phyloP scores from a whole-genome alignment of 1,140 invertebrate species.

The Zophobas morio region DNA sequence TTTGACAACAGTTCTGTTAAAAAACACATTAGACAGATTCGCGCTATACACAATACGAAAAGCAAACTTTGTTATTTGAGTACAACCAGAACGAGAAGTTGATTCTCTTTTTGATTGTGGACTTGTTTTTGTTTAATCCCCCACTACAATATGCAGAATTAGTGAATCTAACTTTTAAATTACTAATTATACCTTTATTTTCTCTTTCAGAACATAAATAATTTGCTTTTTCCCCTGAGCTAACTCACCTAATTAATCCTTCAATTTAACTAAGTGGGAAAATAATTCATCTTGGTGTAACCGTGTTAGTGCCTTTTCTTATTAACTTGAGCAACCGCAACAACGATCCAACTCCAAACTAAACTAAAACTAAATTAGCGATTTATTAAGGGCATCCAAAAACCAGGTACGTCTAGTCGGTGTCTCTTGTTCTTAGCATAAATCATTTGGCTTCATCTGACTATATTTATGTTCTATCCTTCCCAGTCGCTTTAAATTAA shows the following conservation, averaged over 20 bases:
- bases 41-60: too few species aligned
- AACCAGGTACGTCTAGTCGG: background rate
- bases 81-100: too few species aligned
- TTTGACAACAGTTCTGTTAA: too few species aligned
- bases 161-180: background rate
- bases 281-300: slow-evolving; percentile 22
- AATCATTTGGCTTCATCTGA: too few species aligned
- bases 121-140: too few species aligned
- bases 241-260: slow-evolving; percentile 18
- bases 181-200: background rate
- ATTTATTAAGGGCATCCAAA: slow-evolving; percentile 9
- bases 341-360: slow-evolving; percentile 9
- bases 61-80: too few species aligned
- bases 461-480: too few species aligned
- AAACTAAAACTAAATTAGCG: slow-evolving; percentile 29
- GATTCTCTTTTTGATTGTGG: too few species aligned
- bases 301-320: slow-evolving; percentile 20
- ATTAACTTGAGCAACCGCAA: slow-evolving; percentile 1
- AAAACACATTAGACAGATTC: too few species aligned
- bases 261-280: slow-evolving; percentile 24
- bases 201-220: background rate
- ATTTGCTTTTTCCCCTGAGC: slow-evolving; percentile 5
- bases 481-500: too few species aligned
- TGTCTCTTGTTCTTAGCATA: too few species aligned
- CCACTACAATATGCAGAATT: too few species aligned